Conservation (phyloP, 2,888 invertebrate genomes). For the Rhimphoctona megacephalus region DNA sequence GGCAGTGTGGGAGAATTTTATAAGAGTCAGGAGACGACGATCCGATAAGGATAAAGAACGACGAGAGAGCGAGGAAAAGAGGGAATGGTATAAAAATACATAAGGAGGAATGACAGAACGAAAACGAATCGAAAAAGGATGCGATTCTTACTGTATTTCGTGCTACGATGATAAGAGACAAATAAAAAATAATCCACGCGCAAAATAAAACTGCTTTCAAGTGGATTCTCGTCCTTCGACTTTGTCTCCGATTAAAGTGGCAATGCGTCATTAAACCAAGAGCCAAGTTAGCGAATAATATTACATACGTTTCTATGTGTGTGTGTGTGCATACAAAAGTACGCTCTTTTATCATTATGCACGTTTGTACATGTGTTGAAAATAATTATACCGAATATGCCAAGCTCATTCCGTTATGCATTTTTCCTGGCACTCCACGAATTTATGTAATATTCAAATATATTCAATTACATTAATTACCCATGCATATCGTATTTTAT, state of each 20-base stretch:
- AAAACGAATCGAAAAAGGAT: constrained; percentile 15
- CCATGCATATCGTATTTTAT: neutral
- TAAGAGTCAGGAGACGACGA: constrained; percentile 25
- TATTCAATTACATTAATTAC: neutral
- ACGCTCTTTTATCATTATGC: neutral
- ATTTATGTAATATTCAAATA: constrained; percentile 1
- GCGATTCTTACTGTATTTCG: constrained; percentile 7
- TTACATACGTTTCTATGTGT: neutral
- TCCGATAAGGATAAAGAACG: neutral
- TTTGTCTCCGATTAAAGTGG: constrained; percentile 42
- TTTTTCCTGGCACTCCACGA: neutral
- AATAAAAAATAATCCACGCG: constrained; percentile 3
- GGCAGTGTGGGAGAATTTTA: constrained; percentile 62
- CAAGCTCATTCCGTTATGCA: neutral
- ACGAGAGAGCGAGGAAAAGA: neutral
- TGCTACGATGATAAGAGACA: neutral
- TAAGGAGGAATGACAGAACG: neutral
- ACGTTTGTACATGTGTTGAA: neutral
- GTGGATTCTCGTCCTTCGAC: constrained; percentile 28
- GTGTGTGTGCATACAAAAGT: neutral
- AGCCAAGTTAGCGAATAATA: constrained; percentile 30
- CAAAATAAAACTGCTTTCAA: neutral
- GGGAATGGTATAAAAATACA: constrained; percentile 1
- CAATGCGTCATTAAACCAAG: constrained; percentile 30
- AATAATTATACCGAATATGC: neutral